A percentile compares a stretch with the other conserved stretches of the same genome.
Conservation (phyloP, 2,797 vertebrate genomes). For the Choloepus didactylus region DNA sequence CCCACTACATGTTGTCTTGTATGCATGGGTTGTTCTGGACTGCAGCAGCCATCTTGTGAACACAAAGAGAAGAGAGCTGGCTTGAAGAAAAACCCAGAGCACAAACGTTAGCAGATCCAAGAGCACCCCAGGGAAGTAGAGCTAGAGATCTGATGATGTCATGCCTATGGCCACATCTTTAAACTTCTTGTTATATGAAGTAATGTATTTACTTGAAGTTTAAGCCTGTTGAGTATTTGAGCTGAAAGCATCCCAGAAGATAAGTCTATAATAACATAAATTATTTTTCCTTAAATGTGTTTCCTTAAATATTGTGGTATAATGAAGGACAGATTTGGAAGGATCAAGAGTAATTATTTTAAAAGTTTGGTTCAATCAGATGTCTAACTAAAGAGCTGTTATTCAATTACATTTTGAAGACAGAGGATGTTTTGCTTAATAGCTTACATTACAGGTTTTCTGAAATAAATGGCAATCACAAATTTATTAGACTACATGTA, state of each 20-base stretch:
- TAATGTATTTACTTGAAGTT: not conserved
- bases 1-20: not conserved
- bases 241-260: not conserved
- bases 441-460: constrained; percentile 1
- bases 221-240: not conserved
- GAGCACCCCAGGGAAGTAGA: not conserved
- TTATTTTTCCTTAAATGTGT: not conserved
- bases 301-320: not conserved
- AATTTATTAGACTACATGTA: not conserved
- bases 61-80: not conserved
- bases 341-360: not conserved
- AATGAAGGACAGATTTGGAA: not conserved
- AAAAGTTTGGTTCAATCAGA: constrained; percentile 21
- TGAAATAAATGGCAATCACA: not conserved
- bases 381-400: not conserved
- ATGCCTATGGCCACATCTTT: not conserved
- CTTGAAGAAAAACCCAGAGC: not conserved
- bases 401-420: constrained; percentile 37
- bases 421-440: not conserved
- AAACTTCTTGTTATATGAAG: not conserved
- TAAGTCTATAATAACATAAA: not conserved
- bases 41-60: not conserved
- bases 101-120: not conserved
- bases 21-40: not conserved
- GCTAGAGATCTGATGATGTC: not conserved